Evolutionary conservation across 1,140 invertebrate species (phyloP).

Genomic region (Ridgeia piscesae): DNA sequence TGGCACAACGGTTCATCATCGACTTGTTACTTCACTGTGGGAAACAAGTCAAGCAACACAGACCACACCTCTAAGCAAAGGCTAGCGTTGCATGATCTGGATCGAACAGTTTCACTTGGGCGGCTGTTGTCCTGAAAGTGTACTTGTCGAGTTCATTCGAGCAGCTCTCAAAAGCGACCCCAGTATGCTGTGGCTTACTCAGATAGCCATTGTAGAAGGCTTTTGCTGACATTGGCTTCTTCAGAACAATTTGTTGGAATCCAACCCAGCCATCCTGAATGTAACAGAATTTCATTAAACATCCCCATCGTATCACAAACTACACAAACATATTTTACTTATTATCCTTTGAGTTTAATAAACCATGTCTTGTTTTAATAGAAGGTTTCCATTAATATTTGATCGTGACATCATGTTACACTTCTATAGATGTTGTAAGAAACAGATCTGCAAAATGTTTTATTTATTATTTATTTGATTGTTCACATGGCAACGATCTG

Average conservation of each 20-base stretch:
- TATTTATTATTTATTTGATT: no score
- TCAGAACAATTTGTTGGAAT: conserved; percentile 41
- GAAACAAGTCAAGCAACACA: neutral
- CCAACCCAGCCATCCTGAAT: conserved; percentile 45
- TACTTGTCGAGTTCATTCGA: conserved; percentile 2
- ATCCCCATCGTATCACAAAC: neutral
- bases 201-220: conserved; percentile 51
- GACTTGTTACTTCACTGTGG: neutral
- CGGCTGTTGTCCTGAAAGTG: conserved; percentile 7
- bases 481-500: no score
- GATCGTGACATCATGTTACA: no score
- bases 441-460: no score
- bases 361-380: no score
- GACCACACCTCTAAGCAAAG: conserved; percentile 10
- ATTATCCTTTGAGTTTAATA: neutral
- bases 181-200: conserved; percentile 32
- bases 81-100: neutral
- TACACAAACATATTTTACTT: neutral
- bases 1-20: neutral
- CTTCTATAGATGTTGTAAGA: no score
- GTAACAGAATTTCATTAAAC: conserved; percentile 7
- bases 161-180: neutral
- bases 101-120: neutral
- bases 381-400: no score
- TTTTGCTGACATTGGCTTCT: conserved; percentile 44